Conservation (phyloP, 2,888 invertebrate genomes). For the Philereme vetulata region DNA sequence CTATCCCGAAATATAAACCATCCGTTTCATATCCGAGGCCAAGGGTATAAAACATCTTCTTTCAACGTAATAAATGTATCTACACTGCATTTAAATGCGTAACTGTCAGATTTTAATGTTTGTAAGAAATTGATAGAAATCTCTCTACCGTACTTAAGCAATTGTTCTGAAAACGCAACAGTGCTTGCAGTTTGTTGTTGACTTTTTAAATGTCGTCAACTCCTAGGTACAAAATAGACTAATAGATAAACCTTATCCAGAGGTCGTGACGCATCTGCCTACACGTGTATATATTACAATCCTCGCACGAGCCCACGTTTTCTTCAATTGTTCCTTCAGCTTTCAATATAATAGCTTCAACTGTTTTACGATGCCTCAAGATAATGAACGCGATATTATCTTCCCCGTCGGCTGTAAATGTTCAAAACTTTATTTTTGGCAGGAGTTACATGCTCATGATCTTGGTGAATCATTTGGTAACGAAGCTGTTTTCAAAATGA, state of each 20-base stretch:
- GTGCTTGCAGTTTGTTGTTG: constrained; percentile 36
- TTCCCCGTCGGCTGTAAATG: constrained; percentile 21
- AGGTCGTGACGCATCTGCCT: constrained; percentile 39
- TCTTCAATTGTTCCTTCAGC: constrained; percentile 43
- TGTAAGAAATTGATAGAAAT: constrained; percentile 1
- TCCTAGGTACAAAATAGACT: constrained; percentile 44
- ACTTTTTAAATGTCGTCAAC: constrained; percentile 37
- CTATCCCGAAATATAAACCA: neutral
- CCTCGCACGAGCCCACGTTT: constrained; percentile 38
- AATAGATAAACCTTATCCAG: constrained; percentile 40
- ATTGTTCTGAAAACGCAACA: constrained; percentile 21
- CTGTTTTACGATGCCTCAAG: constrained; percentile 46
- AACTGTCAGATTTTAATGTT: neutral
- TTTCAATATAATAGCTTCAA: constrained; percentile 47
- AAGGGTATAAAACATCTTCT: constrained; percentile 7
- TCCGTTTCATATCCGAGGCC: constrained; percentile 14
- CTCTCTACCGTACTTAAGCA: neutral
- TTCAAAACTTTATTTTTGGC: constrained; percentile 23
- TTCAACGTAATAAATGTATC: neutral
- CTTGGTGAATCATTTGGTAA: neutral
- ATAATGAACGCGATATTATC: constrained; percentile 41
- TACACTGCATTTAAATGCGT: neutral
- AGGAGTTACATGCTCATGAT: neutral
- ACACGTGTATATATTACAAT: constrained; percentile 41
- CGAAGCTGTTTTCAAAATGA: too few relatives aligned